phyloP scores from a whole-genome alignment of 92 coral and sea anemone species.

The Palythoa grandis region DNA sequence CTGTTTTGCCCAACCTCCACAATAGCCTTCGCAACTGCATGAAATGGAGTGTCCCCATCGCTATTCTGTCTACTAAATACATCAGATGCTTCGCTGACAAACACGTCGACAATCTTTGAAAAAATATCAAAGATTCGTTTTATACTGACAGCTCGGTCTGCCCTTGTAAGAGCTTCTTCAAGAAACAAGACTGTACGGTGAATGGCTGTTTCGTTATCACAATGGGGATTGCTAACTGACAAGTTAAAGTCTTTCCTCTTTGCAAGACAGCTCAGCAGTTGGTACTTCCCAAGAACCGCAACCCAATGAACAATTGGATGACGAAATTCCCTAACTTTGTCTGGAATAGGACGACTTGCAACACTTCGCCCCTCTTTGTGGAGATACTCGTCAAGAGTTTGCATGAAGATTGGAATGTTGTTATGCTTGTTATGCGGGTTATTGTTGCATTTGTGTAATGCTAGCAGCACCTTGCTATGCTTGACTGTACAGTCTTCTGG shows the following conservation, averaged over 20 bases:
- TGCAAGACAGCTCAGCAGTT: constrained; percentile 19
- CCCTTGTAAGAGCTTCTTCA: constrained; percentile 33
- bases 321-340: constrained; percentile 23
- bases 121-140: constrained; percentile 12
- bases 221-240: constrained; percentile 12
- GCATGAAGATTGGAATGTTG: constrained; percentile 32
- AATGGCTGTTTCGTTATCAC: constrained; percentile 34
- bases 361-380: constrained; percentile 25
- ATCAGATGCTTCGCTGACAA: constrained; percentile 25
- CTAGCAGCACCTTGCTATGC: constrained; percentile 21
- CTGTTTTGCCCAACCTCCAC: constrained; percentile 34
- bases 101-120: constrained; percentile 18
- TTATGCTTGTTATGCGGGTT: background rate
- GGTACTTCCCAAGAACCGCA: constrained; percentile 38
- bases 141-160: background rate
- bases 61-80: constrained; percentile 33
- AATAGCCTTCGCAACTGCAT: constrained; percentile 32
- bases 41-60: constrained; percentile 31
- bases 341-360: constrained; percentile 21
- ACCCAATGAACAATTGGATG: constrained; percentile 42
- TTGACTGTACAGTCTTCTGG: constrained; percentile 18
- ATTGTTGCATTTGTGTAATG: constrained; percentile 26
- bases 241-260: constrained; percentile 39
- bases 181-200: constrained; percentile 39
- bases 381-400: constrained; percentile 31